phyloP scores from a whole-genome alignment of 1,140 invertebrate genomes.

The Lamellibrachia luymesi region DNA sequence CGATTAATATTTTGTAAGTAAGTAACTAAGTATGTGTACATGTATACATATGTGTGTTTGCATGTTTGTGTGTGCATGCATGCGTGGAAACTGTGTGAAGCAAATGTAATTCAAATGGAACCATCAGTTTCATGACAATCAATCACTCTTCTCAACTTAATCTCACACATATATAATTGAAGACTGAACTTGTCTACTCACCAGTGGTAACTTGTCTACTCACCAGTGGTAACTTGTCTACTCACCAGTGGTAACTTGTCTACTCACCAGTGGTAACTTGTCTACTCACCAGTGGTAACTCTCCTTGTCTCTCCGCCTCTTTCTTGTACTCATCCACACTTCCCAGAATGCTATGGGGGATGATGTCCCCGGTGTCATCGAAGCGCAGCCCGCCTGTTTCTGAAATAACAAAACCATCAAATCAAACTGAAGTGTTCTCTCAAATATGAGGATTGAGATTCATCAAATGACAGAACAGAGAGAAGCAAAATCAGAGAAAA shows the following conservation, averaged over 20 bases:
- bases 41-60: too few species aligned
- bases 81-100: too few species aligned
- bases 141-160: background rate
- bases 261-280: background rate
- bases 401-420: slow-evolving; percentile 13
- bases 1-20: too few species aligned
- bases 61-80: too few species aligned
- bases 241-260: slow-evolving; percentile 29
- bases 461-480: background rate
- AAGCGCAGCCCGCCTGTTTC: slow-evolving; percentile 51
- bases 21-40: too few species aligned
- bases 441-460: background rate
- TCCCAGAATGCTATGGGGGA: slow-evolving; percentile 54
- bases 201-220: slow-evolving; percentile 30
- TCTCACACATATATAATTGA: background rate
- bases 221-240: slow-evolving; percentile 30
- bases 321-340: slow-evolving; percentile 49
- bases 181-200: background rate
- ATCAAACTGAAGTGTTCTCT: background rate
- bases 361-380: slow-evolving; percentile 42
- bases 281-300: slow-evolving; percentile 27
- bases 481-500: background rate
- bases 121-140: too few species aligned
- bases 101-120: too few species aligned
- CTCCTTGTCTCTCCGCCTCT: slow-evolving; percentile 43